Conservation (phyloP, 2,113 vertebrate genomes). For the Siphamia tubifer region DNA sequence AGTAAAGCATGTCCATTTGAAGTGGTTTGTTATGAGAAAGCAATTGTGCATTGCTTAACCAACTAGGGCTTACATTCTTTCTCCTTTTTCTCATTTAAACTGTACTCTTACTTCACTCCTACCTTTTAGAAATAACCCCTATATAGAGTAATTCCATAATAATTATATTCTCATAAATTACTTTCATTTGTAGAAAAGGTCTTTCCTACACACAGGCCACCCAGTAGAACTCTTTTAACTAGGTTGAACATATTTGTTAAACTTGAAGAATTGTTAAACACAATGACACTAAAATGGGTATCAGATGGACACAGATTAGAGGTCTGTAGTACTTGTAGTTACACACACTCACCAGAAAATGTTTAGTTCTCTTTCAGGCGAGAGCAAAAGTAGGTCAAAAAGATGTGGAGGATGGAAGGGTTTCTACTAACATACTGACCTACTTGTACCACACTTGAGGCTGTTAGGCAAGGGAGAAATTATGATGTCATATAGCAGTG, state of each 20-base stretch:
- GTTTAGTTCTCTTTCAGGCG: neutral
- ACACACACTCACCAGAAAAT: neutral
- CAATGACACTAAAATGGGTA: neutral
- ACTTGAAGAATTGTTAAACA: too few relatives aligned
- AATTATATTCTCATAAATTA: neutral
- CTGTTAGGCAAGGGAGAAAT: neutral
- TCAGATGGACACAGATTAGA: conserved; percentile 13
- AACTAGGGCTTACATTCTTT: neutral
- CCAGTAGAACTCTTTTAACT: neutral
- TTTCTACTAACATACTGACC: conserved; percentile 86
- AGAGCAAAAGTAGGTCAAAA: conserved; percentile 83
- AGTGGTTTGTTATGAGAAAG: neutral
- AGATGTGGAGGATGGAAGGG: conserved; percentile 67
- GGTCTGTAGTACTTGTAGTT: conserved; percentile 13
- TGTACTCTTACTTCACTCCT: neutral
- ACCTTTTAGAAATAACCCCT: neutral
- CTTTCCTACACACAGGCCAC: neutral
- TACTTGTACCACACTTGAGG: conserved; percentile 71
- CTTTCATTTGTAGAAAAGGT: neutral
- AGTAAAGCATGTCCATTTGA: neutral
- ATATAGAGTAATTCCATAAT: neutral
- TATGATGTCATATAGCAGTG: neutral
- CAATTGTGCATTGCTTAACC: neutral
- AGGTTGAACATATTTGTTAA: neutral
- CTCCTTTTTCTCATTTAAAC: neutral